Percentiles rank a stretch among this genome's conserved stretches.
Conservation (phyloP, 2,888 invertebrate species). For the Pseudococcus longispinus region DNA sequence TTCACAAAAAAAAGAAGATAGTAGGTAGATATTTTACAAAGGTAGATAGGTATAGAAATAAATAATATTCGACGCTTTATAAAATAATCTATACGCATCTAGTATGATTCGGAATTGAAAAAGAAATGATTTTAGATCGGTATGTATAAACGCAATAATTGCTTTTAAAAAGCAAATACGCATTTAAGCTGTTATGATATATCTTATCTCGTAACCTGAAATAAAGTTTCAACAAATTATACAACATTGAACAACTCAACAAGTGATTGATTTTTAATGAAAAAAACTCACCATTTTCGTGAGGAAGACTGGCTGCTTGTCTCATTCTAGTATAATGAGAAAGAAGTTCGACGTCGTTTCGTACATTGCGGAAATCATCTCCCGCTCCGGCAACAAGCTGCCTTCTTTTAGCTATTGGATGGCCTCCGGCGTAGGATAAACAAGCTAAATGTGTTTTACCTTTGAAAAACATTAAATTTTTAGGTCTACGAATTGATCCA, state of each 20-base stretch:
- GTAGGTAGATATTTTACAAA: neutral
- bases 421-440: slow-evolving; percentile 82
- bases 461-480: slow-evolving; percentile 62
- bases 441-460: slow-evolving; percentile 85
- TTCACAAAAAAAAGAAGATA: neutral
- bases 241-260: neutral
- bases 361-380: slow-evolving; percentile 73
- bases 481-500: neutral
- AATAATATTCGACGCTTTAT: neutral
- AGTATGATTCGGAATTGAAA: neutral
- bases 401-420: slow-evolving; percentile 77
- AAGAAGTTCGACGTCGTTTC: slow-evolving; percentile 84
- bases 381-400: slow-evolving; percentile 70
- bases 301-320: slow-evolving; percentile 60
- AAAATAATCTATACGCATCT: slow-evolving; percentile 17
- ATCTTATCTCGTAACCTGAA: slow-evolving; percentile 47
- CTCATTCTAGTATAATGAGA: slow-evolving; percentile 76
- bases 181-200: neutral
- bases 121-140: neutral
- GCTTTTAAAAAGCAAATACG: slow-evolving; percentile 11
- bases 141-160: neutral
- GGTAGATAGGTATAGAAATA: neutral
- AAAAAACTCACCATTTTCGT: slow-evolving; percentile 48
- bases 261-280: neutral
- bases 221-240: slow-evolving; percentile 14